Evolutionary conservation across 2,888 invertebrate genomes (phyloP).

Genomic region (Onthophagus sagittarius): DNA sequence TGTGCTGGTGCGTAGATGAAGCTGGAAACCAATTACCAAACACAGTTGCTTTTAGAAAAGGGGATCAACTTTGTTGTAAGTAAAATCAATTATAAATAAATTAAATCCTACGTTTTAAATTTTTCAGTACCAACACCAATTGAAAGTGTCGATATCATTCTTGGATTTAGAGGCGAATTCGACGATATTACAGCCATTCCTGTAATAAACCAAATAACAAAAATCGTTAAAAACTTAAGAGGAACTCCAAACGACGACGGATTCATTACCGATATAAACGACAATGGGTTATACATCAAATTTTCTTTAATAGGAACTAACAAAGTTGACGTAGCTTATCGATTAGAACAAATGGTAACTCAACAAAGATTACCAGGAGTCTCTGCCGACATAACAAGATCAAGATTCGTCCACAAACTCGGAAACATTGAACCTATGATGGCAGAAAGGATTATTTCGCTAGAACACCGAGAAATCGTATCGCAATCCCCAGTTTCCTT

Average conservation of each 20-base stretch:
- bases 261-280: conserved; percentile 52
- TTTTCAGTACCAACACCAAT: conserved; percentile 65
- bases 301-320: conserved; percentile 67
- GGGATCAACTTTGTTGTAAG: conserved; percentile 57
- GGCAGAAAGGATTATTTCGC: conserved; percentile 48
- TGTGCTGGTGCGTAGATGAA: conserved; percentile 86
- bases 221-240: conserved; percentile 50
- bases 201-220: conserved; percentile 47
- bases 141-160: conserved; percentile 69
- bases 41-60: conserved; percentile 58
- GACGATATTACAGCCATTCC: conserved; percentile 51
- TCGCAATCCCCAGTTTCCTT: conserved; percentile 65
- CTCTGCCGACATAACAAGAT: conserved; percentile 61
- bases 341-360: conserved; percentile 71
- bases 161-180: conserved; percentile 67
- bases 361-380: conserved; percentile 53
- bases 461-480: conserved; percentile 66
- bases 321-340: conserved; percentile 75
- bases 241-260: conserved; percentile 50
- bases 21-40: conserved; percentile 68
- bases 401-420: conserved; percentile 58
- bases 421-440: conserved; percentile 41
- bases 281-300: conserved; percentile 54
- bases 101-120: neutral
- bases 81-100: conserved; percentile 23